A percentile compares a stretch with the other conserved stretches of the same genome.
phyloP scores from a whole-genome alignment of 2,113 vertebrate genomes.

The Barnardius zonarius region DNA sequence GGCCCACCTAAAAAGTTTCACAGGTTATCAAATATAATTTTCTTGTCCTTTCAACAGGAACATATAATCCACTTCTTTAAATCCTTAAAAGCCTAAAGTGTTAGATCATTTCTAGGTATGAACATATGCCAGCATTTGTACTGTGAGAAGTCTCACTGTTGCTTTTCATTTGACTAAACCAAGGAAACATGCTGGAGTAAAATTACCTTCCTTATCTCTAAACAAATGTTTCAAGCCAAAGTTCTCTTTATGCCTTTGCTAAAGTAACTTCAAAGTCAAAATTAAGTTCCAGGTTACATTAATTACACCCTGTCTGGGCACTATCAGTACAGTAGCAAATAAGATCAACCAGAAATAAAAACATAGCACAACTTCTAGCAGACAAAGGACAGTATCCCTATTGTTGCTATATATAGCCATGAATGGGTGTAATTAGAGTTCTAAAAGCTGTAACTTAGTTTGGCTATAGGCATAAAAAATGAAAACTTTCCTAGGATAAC shows the following conservation, averaged over 20 bases:
- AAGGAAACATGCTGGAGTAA: background rate
- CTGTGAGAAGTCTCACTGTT: background rate
- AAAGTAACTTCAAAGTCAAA: background rate
- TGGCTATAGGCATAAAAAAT: background rate
- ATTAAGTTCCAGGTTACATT: background rate
- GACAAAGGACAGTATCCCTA: background rate
- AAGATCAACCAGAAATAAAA: background rate
- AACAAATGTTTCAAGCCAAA: background rate
- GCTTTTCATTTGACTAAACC: background rate
- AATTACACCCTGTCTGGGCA: background rate
- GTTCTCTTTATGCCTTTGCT: background rate
- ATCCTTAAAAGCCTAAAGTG: background rate
- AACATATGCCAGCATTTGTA: background rate
- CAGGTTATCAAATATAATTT: background rate
- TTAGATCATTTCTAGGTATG: background rate
- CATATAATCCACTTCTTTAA: background rate
- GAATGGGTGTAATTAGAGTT: background rate
- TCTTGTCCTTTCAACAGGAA: background rate
- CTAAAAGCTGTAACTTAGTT: background rate
- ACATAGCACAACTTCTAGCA: background rate
- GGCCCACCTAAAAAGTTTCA: background rate
- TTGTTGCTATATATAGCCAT: background rate
- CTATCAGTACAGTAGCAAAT: background rate
- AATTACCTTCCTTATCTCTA: background rate
- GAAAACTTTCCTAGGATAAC: background rate